These are phyloP conservation scores for Tethea ocularis DNA, from an alignment of 2,888 invertebrate species.

Conservation along the genomic window DNA sequence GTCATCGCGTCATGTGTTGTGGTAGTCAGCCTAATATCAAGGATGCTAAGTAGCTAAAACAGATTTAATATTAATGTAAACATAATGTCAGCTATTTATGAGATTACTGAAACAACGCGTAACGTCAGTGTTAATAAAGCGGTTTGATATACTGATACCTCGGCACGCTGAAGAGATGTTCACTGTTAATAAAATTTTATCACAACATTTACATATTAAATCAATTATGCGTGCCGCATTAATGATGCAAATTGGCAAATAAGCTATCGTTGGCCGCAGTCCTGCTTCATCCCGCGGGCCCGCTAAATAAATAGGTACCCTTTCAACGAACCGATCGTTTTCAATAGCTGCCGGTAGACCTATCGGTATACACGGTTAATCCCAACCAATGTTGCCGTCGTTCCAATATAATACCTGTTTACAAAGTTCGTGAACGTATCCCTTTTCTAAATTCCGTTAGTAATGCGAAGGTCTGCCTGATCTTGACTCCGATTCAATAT, in stretches of 20 bases:
- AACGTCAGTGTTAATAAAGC: conserved; percentile 4
- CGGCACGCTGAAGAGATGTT: conserved; percentile 16
- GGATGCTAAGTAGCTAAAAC: too few relatives aligned
- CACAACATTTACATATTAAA: conserved; percentile 66
- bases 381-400: conserved; percentile 15
- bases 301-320: conserved; percentile 62
- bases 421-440: conserved; percentile 7
- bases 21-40: too few relatives aligned
- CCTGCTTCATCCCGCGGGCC: conserved; percentile 57
- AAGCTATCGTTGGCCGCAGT: conserved; percentile 65
- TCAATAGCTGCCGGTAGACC: conserved; percentile 47
- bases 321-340: conserved; percentile 54
- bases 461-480: conserved; percentile 10
- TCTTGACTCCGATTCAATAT: conserved; percentile 4
- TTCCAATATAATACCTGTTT: conserved; percentile 10
- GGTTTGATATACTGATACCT: neutral
- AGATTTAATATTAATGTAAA: neutral
- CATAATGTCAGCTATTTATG: neutral
- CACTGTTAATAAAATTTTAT: conserved; percentile 48
- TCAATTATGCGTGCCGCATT: conserved; percentile 69
- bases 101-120: neutral
- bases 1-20: too few relatives aligned
- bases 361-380: conserved; percentile 48
- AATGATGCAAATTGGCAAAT: conserved; percentile 78
- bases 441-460: conserved; percentile 13